Evolutionary conservation across 2,888 invertebrate genomes (phyloP).

Genomic region (Caenorhabditis auriculariae): DNA sequence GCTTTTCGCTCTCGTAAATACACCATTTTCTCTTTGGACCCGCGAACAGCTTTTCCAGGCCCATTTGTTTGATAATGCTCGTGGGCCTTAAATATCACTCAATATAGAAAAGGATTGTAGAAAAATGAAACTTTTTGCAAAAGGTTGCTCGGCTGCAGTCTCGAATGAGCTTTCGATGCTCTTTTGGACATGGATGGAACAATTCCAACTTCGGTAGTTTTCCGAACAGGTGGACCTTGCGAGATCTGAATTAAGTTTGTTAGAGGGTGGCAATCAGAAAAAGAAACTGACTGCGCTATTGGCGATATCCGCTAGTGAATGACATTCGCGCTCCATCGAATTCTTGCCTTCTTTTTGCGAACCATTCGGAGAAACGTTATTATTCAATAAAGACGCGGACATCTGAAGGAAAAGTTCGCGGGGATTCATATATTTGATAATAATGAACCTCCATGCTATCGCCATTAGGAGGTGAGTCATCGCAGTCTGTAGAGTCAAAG

Average conservation of each 20-base stretch:
- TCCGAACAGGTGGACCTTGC: constrained; percentile 36
- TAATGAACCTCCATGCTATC: constrained; percentile 27
- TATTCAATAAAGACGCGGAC: constrained; percentile 18
- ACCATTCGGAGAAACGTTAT: constrained; percentile 28
- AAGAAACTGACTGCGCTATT: constrained; percentile 13
- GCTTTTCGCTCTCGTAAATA: constrained; percentile 62
- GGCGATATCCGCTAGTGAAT: constrained; percentile 52
- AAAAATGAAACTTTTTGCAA: constrained; percentile 22
- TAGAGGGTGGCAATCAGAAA: not conserved
- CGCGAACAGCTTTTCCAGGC: constrained; percentile 57
- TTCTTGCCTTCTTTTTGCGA: constrained; percentile 23
- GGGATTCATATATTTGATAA: not conserved
- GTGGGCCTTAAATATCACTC: constrained; percentile 44
- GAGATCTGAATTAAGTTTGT: constrained; percentile 1
- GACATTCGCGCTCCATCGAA: constrained; percentile 54
- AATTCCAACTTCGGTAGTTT: constrained; percentile 44
- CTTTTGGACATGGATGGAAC: constrained; percentile 34
- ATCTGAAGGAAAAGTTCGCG: constrained; percentile 12
- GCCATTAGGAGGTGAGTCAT: constrained; percentile 42
- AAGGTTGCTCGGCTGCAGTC: constrained; percentile 51
- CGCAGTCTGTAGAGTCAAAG: constrained; percentile 44
- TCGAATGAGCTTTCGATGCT: constrained; percentile 33
- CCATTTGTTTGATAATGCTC: constrained; percentile 57
- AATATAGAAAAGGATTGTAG: not conserved
- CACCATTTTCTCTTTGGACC: constrained; percentile 63